Conservation (phyloP, 2,797 vertebrate genomes). For the Thaleichthys pacificus region DNA sequence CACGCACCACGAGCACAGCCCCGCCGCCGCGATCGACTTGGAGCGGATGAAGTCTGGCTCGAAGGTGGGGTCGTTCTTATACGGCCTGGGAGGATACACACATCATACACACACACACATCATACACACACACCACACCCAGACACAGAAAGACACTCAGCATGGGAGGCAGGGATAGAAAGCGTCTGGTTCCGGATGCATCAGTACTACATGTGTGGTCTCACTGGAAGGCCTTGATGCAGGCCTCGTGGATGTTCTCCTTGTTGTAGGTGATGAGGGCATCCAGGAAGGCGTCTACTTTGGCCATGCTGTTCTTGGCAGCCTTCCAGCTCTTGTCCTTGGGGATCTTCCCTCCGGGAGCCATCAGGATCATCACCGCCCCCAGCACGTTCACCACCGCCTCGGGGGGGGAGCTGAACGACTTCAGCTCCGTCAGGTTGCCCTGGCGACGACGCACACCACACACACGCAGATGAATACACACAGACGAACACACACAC, state of each 20-base stretch:
- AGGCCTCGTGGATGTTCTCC: constrained; percentile 81
- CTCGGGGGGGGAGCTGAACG: constrained; percentile 76
- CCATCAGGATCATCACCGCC: constrained; percentile 79
- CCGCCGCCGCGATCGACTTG: constrained; percentile 76
- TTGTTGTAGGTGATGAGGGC: constrained; percentile 78
- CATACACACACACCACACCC: not conserved
- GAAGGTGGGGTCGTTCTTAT: constrained; percentile 71
- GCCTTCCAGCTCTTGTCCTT: constrained; percentile 85
- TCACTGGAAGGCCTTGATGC: constrained; percentile 76
- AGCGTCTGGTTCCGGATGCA: constrained; percentile 28
- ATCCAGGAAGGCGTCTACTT: constrained; percentile 79
- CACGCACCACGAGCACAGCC: constrained; percentile 84
- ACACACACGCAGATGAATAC: not conserved
- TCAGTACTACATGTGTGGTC: not conserved
- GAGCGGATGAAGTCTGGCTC: constrained; percentile 75
- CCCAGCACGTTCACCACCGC: constrained; percentile 80
- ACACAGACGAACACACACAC: not conserved
- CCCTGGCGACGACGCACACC: constrained; percentile 59
- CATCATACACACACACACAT: too few relatives aligned
- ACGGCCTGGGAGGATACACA: constrained; percentile 12
- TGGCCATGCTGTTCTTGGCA: constrained; percentile 74
- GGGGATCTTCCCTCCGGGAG: constrained; percentile 75
- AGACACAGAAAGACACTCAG: not conserved
- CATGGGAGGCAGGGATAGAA: not conserved
- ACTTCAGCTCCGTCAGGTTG: constrained; percentile 82